Evolutionary conservation across 2,113 vertebrate genomes (phyloP).

Genomic region (Tetrax tetrax): DNA sequence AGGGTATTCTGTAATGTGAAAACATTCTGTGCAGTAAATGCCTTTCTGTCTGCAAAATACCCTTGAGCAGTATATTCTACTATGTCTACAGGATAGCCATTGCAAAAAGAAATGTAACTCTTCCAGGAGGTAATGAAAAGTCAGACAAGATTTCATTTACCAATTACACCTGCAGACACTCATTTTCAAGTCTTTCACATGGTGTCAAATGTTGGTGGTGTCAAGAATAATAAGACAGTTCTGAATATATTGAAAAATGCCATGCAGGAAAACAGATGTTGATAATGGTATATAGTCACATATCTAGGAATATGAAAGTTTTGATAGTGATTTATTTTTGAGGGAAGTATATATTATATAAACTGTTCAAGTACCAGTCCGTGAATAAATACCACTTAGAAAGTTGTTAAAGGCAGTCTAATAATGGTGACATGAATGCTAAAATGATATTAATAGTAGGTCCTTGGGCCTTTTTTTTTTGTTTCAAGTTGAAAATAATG

Average conservation of each 20-base stretch:
- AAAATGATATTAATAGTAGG: neutral
- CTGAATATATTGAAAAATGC: neutral
- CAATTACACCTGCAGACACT: neutral
- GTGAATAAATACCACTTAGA: neutral
- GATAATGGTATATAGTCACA: neutral
- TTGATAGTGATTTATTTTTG: slow-evolving; percentile 10
- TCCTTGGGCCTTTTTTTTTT: neutral
- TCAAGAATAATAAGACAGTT: neutral
- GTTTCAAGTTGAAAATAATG: neutral
- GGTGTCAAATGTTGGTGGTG: neutral
- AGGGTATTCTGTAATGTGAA: neutral
- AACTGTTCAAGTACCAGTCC: neutral
- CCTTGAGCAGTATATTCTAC: neutral
- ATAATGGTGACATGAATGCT: neutral
- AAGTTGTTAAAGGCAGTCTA: neutral
- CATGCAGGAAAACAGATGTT: neutral
- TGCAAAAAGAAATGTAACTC: neutral
- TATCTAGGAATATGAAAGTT: neutral
- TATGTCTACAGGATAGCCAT: neutral
- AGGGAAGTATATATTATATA: neutral
- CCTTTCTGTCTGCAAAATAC: neutral
- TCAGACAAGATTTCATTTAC: slow-evolving; percentile 13
- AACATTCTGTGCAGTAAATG: neutral
- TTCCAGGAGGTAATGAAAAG: neutral
- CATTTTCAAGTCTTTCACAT: neutral